phyloP scores from a whole-genome alignment of 1,140 invertebrate species.

The Pseudomyrmex cubaensis region DNA sequence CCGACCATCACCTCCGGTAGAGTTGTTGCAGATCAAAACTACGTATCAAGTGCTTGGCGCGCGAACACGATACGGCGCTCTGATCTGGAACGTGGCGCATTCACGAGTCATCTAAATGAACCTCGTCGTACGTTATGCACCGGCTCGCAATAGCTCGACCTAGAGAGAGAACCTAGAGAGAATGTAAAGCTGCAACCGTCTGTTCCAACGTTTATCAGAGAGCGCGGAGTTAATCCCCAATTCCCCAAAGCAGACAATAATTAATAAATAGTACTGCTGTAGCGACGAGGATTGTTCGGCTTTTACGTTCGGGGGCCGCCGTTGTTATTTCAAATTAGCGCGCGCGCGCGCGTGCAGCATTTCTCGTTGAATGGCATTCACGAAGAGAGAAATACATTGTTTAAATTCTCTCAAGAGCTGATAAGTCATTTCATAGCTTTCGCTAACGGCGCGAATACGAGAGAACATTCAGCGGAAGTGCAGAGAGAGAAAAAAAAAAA shows the following conservation, averaged over 20 bases:
- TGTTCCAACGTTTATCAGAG: constrained; percentile 69
- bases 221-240: constrained; percentile 42
- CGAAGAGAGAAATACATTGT: constrained; percentile 36
- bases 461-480: too few species aligned
- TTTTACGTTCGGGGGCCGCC: constrained; percentile 57
- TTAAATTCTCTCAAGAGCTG: constrained; percentile 22
- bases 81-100: background rate
- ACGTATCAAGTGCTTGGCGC: background rate
- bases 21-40: background rate
- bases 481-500: too few species aligned
- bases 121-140: constrained; percentile 9
- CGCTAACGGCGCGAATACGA: background rate
- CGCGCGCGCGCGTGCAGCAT: background rate
- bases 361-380: constrained; percentile 31
- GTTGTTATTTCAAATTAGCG: constrained; percentile 54
- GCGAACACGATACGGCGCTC: background rate
- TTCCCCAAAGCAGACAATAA: constrained; percentile 76
- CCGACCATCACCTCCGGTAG: too few species aligned
- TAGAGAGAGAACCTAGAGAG: constrained; percentile 37
- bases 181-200: constrained; percentile 62
- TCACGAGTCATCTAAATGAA: background rate
- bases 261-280: constrained; percentile 73
- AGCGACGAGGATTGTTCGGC: constrained; percentile 65
- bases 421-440: background rate
- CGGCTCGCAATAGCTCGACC: background rate